Percentiles rank a stretch among this genome's conserved stretches.
phyloP scores from a whole-genome alignment of 2,888 invertebrate species.

The Polyommatus iphigenia region DNA sequence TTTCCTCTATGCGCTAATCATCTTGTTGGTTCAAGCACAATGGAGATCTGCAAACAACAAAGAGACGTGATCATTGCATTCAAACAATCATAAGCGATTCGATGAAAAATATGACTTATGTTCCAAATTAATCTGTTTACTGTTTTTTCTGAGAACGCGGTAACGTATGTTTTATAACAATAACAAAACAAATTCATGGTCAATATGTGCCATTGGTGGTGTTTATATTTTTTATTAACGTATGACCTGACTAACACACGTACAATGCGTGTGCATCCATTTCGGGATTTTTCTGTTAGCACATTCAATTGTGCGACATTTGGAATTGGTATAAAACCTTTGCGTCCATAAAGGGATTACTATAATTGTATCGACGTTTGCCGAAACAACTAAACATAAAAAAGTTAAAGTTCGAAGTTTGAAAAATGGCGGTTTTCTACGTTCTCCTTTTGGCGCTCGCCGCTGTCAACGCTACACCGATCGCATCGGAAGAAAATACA shows the following conservation, averaged over 20 bases:
- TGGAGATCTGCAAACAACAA: conserved; percentile 1
- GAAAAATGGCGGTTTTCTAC: conserved; percentile 37
- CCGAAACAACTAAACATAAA: conserved; percentile 26
- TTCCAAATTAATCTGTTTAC: conserved; percentile 29
- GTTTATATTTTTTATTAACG: conserved; percentile 61
- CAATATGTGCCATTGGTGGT: conserved; percentile 69
- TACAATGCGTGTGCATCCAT: conserved; percentile 60
- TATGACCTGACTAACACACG: conserved; percentile 38
- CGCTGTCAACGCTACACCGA: conserved; percentile 51
- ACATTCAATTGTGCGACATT: conserved; percentile 49
- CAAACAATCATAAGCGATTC: conserved; percentile 15
- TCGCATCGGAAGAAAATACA: conserved; percentile 49
- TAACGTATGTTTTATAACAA: conserved; percentile 33
- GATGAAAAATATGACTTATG: conserved; percentile 18
- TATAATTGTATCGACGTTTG: conserved; percentile 41
- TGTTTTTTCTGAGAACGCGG: conserved; percentile 33
- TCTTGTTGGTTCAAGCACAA: not conserved
- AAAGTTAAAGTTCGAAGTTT: conserved; percentile 1
- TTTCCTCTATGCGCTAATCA: too few species aligned
- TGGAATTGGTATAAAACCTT: conserved; percentile 60
- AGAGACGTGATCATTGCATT: conserved; percentile 9
- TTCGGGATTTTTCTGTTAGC: conserved; percentile 67
- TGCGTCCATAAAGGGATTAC: conserved; percentile 48
- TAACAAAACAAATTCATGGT: conserved; percentile 67
- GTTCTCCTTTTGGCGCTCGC: conserved; percentile 48